A percentile compares a stretch with the other conserved stretches of the same genome.
These are phyloP conservation scores for Malacoraja senta DNA, from an alignment of 2,797 vertebrate species.

Conservation along the genomic window DNA sequence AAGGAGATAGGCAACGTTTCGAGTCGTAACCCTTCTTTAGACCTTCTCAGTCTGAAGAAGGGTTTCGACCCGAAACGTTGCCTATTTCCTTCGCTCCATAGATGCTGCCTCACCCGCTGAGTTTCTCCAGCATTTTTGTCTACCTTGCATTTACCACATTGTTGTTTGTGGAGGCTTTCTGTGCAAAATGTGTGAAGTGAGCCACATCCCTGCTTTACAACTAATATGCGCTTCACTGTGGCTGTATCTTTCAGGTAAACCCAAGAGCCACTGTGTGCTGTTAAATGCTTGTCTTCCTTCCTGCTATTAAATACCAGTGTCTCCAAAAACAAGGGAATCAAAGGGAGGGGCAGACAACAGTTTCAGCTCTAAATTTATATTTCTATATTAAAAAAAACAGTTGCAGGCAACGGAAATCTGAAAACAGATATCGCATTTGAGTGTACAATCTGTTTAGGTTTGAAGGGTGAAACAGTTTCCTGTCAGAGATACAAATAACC, in stretches of 20 bases:
- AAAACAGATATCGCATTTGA: slow-evolving; percentile 15
- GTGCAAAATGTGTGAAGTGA: background rate
- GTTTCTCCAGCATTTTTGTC: too few relatives aligned
- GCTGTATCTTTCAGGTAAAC: background rate
- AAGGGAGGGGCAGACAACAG: too few relatives aligned
- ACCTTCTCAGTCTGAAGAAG: too few relatives aligned
- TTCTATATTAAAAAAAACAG: background rate
- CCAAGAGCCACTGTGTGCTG: background rate
- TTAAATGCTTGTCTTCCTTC: background rate
- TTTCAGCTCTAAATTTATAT: slow-evolving; percentile 19
- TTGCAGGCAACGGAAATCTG: slow-evolving; percentile 29
- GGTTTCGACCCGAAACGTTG: too few relatives aligned
- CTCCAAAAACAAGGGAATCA: background rate
- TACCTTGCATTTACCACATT: background rate
- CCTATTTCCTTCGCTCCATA: too few relatives aligned
- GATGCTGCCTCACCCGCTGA: too few relatives aligned
- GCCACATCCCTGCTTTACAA: background rate
- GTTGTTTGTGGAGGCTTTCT: background rate
- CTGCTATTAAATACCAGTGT: background rate
- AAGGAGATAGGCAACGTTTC: too few relatives aligned
- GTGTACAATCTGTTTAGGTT: background rate
- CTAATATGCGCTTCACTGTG: background rate
- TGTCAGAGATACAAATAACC: slow-evolving; percentile 14
- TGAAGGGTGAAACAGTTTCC: slow-evolving; percentile 26
- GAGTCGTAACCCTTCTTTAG: too few relatives aligned